Evolutionary conservation across 2,888 invertebrate genomes (phyloP).

Genomic region (Epinotia ramella): DNA sequence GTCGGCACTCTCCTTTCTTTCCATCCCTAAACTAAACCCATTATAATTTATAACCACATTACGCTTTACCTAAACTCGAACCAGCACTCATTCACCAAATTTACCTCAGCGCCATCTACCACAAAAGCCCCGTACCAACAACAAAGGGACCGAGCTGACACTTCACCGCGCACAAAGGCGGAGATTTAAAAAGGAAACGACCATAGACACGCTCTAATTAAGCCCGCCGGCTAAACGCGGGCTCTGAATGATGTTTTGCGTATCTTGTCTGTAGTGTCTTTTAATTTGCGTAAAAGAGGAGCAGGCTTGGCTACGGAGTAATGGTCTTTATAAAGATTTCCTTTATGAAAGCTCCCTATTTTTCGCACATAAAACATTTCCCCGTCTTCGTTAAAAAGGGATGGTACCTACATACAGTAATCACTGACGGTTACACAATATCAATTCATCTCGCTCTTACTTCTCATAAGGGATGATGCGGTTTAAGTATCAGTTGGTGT

Average conservation of each 20-base stretch:
- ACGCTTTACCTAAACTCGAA: constrained; percentile 16
- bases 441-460: not conserved
- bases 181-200: constrained; percentile 80
- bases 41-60: not conserved
- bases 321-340: constrained; percentile 33
- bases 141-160: constrained; percentile 70
- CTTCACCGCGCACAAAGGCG: constrained; percentile 77
- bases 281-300: constrained; percentile 84
- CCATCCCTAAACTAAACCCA: not conserved
- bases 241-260: no score
- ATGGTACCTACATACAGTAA: constrained; percentile 1
- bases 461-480: not conserved
- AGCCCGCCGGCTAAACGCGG: constrained; percentile 80
- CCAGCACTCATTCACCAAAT: constrained; percentile 13
- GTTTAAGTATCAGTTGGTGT: not conserved
- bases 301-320: constrained; percentile 43
- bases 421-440: not conserved
- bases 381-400: constrained; percentile 1
- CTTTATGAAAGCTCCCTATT: constrained; percentile 22
- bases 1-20: not conserved
- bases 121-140: constrained; percentile 46
- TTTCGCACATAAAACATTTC: constrained; percentile 17
- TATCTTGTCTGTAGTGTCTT: constrained; percentile 79
- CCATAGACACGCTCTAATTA: constrained; percentile 83
- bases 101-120: constrained; percentile 30